Evolutionary conservation across 2,797 vertebrate species (phyloP).

Genomic region (Salarias fasciatus): DNA sequence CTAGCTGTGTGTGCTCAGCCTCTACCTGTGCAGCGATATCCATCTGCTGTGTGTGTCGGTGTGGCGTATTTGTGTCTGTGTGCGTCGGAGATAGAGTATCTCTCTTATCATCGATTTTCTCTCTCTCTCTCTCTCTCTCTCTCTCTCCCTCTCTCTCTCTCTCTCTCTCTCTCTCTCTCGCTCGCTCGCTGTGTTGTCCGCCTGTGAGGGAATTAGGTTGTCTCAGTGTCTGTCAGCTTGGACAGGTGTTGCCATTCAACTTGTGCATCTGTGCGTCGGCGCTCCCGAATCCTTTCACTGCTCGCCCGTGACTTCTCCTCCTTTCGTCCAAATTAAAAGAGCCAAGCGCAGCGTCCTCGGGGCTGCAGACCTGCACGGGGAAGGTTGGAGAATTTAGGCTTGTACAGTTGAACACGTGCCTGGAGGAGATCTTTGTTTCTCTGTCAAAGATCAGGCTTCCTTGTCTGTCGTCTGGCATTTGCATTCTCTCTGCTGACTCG

Average conservation of each 20-base stretch:
- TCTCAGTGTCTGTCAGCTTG: conserved; percentile 36
- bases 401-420: conserved; percentile 19
- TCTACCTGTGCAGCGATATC: conserved; percentile 10
- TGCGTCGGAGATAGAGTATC: conserved; percentile 2
- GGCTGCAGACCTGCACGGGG: background rate
- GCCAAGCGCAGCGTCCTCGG: background rate
- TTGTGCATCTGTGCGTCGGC: conserved; percentile 16
- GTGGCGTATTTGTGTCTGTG: conserved; percentile 4
- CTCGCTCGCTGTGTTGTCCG: conserved; percentile 34
- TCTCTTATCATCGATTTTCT: conserved; percentile 35
- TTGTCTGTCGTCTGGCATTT: conserved; percentile 33
- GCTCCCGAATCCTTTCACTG: conserved; percentile 15
- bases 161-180: no score
- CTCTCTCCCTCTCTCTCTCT: conserved; percentile 33
- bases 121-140: conserved; percentile 15
- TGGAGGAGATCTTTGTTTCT: conserved; percentile 43
- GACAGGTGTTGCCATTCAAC: conserved; percentile 14
- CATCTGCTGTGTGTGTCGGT: conserved; percentile 20
- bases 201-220: conserved; percentile 29
- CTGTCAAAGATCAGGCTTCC: conserved; percentile 45
- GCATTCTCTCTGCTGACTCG: conserved; percentile 19
- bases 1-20: conserved; percentile 19
- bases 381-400: conserved; percentile 49
- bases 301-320: conserved; percentile 48
- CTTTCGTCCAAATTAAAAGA: conserved; percentile 45